Evolutionary conservation across 2,113 vertebrate species (phyloP), one percentile per base, ranked within the genome.

Genomic region (Lynx canadensis): DNA sequence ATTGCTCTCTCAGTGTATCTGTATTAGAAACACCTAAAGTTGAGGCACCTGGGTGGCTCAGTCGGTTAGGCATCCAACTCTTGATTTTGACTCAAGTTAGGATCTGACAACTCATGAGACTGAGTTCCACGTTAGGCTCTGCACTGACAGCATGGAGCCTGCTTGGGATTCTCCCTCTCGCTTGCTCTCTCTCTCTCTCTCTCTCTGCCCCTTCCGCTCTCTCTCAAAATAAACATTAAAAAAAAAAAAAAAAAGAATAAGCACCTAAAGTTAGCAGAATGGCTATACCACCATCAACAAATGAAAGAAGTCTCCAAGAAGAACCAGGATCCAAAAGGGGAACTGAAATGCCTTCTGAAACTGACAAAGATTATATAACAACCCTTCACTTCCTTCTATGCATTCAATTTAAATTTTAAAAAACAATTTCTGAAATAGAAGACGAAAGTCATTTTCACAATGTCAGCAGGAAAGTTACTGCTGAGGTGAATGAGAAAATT

Each of bases 331-430:
- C 78, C 90, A 66, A 88, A 81, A 80, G 9, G 16, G 81, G 96
- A 91, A 88, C 31, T n/a, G n/a, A 92, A 95, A 93, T 57, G 52
- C 31, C 68, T 45, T 45, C 23, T 76, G 50, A 89, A 65, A 83
- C 3, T 8, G 38, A 96, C n/a, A 92, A 66, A 87, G 52, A 92
- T 88, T 89, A 74, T 38, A 4, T 31, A 87, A 87, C 5, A 95
- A 84, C 31, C 7, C 29, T 95, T 83, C 27, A 36, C 21, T 91
- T 86, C 36, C 25, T 15, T 57, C 52, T 83, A 69, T 16, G 94
- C 8, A 89, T 78, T 87, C 38, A 71, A 92, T 87, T 96, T 85
- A 69, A 82, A 88, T 73, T 69, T 97, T 81, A 36, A 92, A 84
- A 63, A 87, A 50, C 33, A 93, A 80, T 45, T 91, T 92, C 33